These are phyloP conservation scores for Burhinus bistriatus DNA, from an alignment of 2,113 vertebrate genomes.

Conservation along the genomic window DNA sequence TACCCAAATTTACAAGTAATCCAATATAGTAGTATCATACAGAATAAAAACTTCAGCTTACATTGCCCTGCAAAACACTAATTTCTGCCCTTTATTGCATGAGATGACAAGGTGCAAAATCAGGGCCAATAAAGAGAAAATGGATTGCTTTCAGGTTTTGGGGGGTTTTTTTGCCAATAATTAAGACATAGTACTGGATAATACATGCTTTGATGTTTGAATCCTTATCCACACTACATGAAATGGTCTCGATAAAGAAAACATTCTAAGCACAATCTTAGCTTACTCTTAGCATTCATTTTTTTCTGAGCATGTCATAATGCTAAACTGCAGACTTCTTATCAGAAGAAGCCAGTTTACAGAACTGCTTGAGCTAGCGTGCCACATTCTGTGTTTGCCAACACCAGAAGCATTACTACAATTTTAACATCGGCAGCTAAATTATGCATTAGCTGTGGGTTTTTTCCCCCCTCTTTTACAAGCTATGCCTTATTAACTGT, in stretches of 20 bases:
- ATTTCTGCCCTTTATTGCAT: background rate
- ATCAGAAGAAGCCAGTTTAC: background rate
- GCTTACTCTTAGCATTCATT: background rate
- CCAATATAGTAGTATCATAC: background rate
- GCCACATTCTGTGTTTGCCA: background rate
- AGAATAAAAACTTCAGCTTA: background rate
- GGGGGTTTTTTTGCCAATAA: no score
- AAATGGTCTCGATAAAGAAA: background rate
- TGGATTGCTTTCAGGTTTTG: background rate
- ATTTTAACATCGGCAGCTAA: background rate
- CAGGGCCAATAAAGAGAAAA: background rate
- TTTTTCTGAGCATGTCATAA: background rate
- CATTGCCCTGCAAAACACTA: background rate
- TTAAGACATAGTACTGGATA: background rate
- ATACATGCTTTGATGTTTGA: background rate
- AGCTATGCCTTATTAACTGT: background rate
- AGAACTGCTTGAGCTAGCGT: background rate
- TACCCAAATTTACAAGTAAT: background rate
- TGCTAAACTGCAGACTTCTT: background rate
- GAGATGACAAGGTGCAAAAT: background rate
- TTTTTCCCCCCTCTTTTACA: background rate
- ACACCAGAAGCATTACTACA: background rate
- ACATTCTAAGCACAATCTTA: background rate
- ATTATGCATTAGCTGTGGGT: background rate
- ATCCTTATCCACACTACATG: background rate